Base-by-base conservation (phyloP, 2,113 vertebrate genomes). In the Athene noctua region DNA sequence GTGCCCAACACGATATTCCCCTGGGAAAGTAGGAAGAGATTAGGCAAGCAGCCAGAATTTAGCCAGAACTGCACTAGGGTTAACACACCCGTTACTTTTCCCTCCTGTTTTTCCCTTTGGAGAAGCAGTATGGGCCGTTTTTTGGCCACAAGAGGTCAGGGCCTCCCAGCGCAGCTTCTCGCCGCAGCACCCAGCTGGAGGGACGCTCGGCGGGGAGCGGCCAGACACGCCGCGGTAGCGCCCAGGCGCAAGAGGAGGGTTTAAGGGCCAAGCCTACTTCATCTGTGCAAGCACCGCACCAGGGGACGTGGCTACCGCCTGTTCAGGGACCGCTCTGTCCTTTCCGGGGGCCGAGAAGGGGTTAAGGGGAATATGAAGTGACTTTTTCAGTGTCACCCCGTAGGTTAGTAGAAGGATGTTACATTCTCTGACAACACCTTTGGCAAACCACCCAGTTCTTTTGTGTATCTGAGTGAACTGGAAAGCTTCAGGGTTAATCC, bases 121-220 rank as follows among this genome's bases (percentile, higher is more conserved):
- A 55, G 21, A 4, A 16, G 68, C 9, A 13, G 21, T 8, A 38
- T 11, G 61, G 72, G 29, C 49, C 23, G 3, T 10, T 23, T 10
- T 55, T 1, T 8, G 77, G 4, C 94, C 94, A 79, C 80, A 49
- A 96, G 94, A 72, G 93, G 95, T 87, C 93, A 72, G 94, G 9
- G 67, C 83, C 17, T 30, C 30, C 74, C 88, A 95, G 91, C 47
- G 6, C 82, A 92, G 88, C 34, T 26, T 26, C 10, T 29, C 2
- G 2, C 14, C 13, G 13, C 6, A 27, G 62, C 23, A 5, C 21
- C 4, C 21, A 6, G 21, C 26, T 3, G 8, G 10, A 15, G 15
- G 27, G 44, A 14, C 9, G 23, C 22, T 36, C 55, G 3, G 10
- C 27, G 32, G 27, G 10, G 5, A 22, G 40, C 15, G 4, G 10